Evolutionary conservation across 2,797 vertebrate genomes (phyloP), one percentile per base, ranked within the genome.

Genomic region (Eulemur coronatus): DNA sequence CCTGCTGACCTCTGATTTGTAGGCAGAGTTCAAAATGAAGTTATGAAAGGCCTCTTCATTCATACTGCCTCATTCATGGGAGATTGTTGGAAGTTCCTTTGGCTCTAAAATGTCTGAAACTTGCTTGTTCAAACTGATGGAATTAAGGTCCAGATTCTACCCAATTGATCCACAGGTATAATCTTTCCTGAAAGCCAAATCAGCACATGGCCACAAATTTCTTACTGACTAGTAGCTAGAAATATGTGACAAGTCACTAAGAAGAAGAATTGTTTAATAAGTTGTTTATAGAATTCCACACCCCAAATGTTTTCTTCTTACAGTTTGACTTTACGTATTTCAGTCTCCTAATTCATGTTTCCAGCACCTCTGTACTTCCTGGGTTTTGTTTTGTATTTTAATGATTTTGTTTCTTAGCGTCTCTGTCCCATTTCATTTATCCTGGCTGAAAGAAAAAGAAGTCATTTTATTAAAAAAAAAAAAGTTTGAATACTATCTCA

Each of bases 41-140:
- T 67, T 82, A 89, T 20, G 48, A 96, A 92, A 91, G 78, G 7
- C 80, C 55, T 70, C 72, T 95, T 97, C 79, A 75, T 89, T 93
- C 82, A 57, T 17, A 91, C 35, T 57, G 79, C 84, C 65, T 89
- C 80, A 78, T 28, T 86, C 70, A 85, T 30, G 46, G 89, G 84
- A 94, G 55, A 87, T 7, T 46, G 22, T 13, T 78, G 59, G 43
- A 89, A 61, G 46, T 79, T 84, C 33, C 72, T 46, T 87, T 57
- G 73, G 46, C 48, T 92, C 30, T 52, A 30, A 38, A 61, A 75
- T 80, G n/a, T 69, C 80, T 63, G 57, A 72, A 52, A 87, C 26
- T 82, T 73, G 55, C 73, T 92, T 89, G 38, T 87, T 95, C 78
- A 89, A n/a, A 88, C 13, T 18, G n/a, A 80, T 12, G 92, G 79